Percentiles rank a stretch among this genome's conserved stretches.
These are phyloP conservation scores for Cheilosia soror DNA, from an alignment of 2,888 invertebrate species.

Conservation along the genomic window DNA sequence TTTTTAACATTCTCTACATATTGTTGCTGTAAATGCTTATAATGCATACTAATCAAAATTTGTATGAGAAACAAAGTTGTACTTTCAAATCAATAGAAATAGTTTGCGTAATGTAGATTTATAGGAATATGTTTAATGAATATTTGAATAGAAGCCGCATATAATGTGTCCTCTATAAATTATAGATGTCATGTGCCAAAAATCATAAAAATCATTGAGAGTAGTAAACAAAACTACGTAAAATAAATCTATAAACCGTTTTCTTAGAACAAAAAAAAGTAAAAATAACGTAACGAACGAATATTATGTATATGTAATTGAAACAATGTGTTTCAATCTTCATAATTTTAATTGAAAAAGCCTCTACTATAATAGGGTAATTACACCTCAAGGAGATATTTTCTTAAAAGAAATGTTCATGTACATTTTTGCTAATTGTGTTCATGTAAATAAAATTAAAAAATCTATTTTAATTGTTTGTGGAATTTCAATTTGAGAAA, in stretches of 20 bases:
- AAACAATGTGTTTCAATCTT: conserved; percentile 23
- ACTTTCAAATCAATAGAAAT: neutral
- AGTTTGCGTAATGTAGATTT: neutral
- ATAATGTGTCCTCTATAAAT: neutral
- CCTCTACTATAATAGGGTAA: conserved; percentile 53
- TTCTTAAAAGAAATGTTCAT: conserved; percentile 44
- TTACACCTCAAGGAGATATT: conserved; percentile 60
- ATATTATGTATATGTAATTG: conserved; percentile 15
- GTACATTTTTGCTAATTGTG: conserved; percentile 10
- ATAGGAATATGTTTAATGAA: neutral
- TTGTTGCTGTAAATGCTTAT: conserved; percentile 6
- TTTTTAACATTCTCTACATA: neutral
- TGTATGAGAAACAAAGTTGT: neutral
- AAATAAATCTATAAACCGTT: conserved; percentile 5
- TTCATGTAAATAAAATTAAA: conserved; percentile 15
- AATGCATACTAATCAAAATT: neutral
- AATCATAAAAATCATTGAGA: neutral
- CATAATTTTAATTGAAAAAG: conserved; percentile 29
- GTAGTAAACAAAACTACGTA: neutral
- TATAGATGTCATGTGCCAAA: conserved; percentile 7
- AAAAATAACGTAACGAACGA: conserved; percentile 14
- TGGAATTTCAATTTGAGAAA: conserved; percentile 39
- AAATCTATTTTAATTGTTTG: neutral
- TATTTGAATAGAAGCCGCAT: neutral
- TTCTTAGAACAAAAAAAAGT: conserved; percentile 12